Base-by-base conservation (phyloP, 1,140 invertebrate genomes). In the Phenacoccus solenopsis region DNA sequence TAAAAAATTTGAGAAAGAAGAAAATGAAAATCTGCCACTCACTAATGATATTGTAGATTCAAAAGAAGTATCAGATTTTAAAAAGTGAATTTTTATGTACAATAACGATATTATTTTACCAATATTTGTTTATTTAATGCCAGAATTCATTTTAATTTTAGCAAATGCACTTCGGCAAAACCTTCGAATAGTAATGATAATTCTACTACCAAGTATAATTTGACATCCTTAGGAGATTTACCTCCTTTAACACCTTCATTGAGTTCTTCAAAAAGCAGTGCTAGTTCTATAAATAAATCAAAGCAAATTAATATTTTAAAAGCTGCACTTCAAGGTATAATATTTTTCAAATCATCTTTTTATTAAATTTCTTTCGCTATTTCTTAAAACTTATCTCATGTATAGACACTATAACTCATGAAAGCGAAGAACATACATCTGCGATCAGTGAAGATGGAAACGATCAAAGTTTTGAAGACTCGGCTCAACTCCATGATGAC, bases 281-380 rank as follows among this genome's bases (percentile, higher is more conserved):
- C 79, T 22, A 79, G 78, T 27, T 77, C 78, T 12, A 71, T 80
- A 24, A 80, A 80, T 74, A 77, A 78, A 28, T 79, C 79, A 74
- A 81, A 79, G 69, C 74, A 78, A 71, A 79, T 80, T 72, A 79
- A 81, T 28, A 79, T 25, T 10, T 16, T 64, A 16, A 64, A 64
- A 25, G 59, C 59, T 64, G 25, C 25, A 2, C 25, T 64, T 5
- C 22, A 25, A 27, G 59, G 59, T 64, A 24, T 25, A 16, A 16
- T 27, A 64, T 24, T 64, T 64, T 64, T 24, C 2, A 24, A 64
- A 16, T 64, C 21, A 5, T 16, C 22, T 1, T 24, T 4, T 25
- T 38, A n/a, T 38, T n/a, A n/a, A n/a, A n/a, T 16, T 49, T 49
- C 38, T 24, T 64, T n/a, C 16, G 25, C 10, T 3, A 64, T 64